Percentiles rank a stretch among this genome's conserved stretches.
These are phyloP conservation scores for Bibio marci DNA, from an alignment of 2,888 invertebrate genomes.

Conservation along the genomic window DNA sequence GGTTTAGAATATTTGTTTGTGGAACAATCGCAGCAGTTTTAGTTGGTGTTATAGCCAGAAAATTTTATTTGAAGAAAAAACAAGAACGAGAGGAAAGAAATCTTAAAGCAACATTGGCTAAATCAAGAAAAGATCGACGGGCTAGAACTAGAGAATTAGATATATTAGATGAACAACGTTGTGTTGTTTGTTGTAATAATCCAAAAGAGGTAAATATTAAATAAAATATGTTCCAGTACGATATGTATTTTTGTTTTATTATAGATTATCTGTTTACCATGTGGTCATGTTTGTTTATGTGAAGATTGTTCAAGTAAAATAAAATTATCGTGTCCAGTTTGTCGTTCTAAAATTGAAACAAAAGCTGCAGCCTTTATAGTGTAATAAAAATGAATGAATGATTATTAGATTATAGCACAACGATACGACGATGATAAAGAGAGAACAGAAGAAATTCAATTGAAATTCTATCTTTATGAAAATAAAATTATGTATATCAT, in stretches of 20 bases:
- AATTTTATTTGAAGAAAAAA: conserved; percentile 32
- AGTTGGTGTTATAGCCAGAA: conserved; percentile 35
- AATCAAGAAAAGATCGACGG: conserved; percentile 45
- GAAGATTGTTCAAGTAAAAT: conserved; percentile 65
- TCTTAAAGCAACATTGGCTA: conserved; percentile 43
- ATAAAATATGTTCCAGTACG: conserved; percentile 4
- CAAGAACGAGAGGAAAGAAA: conserved; percentile 37
- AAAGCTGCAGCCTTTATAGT: conserved; percentile 60
- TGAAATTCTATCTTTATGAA: too few relatives aligned
- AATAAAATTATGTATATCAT: too few relatives aligned
- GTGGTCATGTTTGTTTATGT: conserved; percentile 81
- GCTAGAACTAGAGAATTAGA: conserved; percentile 42
- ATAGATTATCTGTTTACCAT: conserved; percentile 66
- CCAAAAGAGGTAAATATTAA: conserved; percentile 49
- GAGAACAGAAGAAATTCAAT: too few relatives aligned
- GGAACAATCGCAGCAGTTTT: conserved; percentile 36
- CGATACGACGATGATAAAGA: too few relatives aligned
- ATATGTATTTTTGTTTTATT: conserved; percentile 14
- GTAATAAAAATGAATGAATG: too few relatives aligned
- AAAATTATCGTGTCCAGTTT: conserved; percentile 57
- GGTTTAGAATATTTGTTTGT: conserved; percentile 36
- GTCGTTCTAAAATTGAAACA: conserved; percentile 48
- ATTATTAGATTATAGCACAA: too few relatives aligned
- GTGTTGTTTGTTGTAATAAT: conserved; percentile 73
- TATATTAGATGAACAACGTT: conserved; percentile 45